Conservation (phyloP, 2,797 vertebrate genomes). For the Ispidina picta region DNA sequence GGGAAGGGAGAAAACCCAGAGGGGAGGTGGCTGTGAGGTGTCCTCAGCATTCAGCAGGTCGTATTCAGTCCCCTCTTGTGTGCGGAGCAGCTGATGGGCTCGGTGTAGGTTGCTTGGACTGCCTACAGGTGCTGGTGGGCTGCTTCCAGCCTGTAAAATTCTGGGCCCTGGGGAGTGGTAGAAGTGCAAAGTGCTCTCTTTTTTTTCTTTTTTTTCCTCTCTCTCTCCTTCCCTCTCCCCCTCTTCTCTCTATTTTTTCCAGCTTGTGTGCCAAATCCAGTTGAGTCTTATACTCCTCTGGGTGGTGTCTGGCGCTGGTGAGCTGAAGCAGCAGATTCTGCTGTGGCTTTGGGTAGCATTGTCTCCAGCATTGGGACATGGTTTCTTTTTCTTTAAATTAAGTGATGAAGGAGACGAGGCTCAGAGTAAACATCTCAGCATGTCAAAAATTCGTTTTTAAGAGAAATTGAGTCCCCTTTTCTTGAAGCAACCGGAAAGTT, state of each 20-base stretch:
- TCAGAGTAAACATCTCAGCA: not conserved
- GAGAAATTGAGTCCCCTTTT: not conserved
- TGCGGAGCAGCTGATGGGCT: not conserved
- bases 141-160: not conserved
- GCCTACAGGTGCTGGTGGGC: not conserved
- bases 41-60: not conserved
- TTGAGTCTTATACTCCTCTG: slow-evolving; percentile 26
- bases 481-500: not conserved
- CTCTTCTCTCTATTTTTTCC: not conserved
- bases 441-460: slow-evolving; percentile 15
- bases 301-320: slow-evolving; percentile 32
- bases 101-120: fast-evolving
- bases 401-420: slow-evolving; percentile 17
- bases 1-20: slow-evolving; percentile 3
- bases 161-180: not conserved
- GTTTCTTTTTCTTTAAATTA: slow-evolving; percentile 47
- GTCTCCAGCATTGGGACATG: slow-evolving; percentile 21
- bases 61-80: not conserved
- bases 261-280: not conserved
- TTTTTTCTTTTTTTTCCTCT: not conserved
- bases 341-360: slow-evolving; percentile 18
- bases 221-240: too few species aligned
- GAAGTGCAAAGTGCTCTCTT: not conserved
- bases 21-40: slow-evolving; percentile 14
- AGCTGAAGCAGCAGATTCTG: slow-evolving; percentile 60